A percentile compares a stretch with the other conserved stretches of the same genome.
Evolutionary conservation across 2,113 vertebrate species (phyloP).

Genomic region (Rhinopomastus cyanomelas): DNA sequence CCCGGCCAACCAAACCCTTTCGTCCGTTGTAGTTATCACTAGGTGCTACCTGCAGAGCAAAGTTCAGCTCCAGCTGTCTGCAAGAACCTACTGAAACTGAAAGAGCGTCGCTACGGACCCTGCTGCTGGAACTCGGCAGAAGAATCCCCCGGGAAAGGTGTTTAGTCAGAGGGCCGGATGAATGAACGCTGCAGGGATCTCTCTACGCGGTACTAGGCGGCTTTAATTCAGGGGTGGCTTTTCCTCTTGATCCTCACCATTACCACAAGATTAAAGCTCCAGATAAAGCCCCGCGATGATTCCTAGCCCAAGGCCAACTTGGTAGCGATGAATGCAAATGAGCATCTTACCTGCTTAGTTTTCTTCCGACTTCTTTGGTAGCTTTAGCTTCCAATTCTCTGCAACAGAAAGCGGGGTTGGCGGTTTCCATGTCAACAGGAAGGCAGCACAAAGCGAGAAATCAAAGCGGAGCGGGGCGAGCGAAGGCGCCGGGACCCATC

Average conservation of each 20-base stretch:
- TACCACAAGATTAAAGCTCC: slow-evolving; percentile 21
- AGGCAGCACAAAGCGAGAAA: slow-evolving; percentile 13
- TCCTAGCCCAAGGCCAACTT: slow-evolving; percentile 28
- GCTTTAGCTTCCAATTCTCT: slow-evolving; percentile 98
- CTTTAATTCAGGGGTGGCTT: neutral
- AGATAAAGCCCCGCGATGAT: neutral
- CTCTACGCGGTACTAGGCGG: neutral
- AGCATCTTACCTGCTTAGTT: slow-evolving; percentile 86
- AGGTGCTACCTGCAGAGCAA: neutral
- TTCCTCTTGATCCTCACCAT: neutral
- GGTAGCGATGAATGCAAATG: slow-evolving; percentile 7
- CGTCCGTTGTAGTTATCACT: neutral
- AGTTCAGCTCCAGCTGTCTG: neutral
- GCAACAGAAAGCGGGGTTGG: slow-evolving; percentile 64
- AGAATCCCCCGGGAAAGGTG: neutral
- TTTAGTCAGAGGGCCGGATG: neutral
- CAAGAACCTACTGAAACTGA: neutral
- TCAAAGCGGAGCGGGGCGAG: neutral
- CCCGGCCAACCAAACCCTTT: accelerated
- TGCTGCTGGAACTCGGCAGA: neutral
- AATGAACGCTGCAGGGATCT: neutral
- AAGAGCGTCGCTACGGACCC: neutral
- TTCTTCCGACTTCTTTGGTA: slow-evolving; percentile 97
- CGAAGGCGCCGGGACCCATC: slow-evolving; percentile 19
- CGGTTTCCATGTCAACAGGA: slow-evolving; percentile 64